Evolutionary conservation across 2,797 vertebrate species (phyloP).

Genomic region (Diplodus sargus): DNA sequence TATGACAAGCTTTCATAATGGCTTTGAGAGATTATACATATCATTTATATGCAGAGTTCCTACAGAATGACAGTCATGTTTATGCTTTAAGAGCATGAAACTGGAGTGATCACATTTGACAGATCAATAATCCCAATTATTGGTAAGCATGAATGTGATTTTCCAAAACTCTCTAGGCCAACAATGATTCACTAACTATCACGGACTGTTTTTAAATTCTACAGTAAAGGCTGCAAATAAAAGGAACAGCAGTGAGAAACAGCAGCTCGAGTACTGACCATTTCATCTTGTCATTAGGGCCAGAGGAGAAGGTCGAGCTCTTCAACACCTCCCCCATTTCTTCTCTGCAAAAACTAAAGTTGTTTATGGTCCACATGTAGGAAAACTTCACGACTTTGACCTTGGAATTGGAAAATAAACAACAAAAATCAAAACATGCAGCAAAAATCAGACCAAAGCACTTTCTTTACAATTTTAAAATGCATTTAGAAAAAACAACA

Average conservation of each 20-base stretch:
- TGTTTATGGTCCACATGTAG: slow-evolving; percentile 99
- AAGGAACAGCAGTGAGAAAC: accelerated
- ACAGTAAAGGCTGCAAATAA: neutral
- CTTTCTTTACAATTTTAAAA: neutral
- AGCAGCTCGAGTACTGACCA: slow-evolving; percentile 85
- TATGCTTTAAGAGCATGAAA: neutral
- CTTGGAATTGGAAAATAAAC: slow-evolving; percentile 76
- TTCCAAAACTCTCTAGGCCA: no score
- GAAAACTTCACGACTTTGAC: slow-evolving; percentile 99
- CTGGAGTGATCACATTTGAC: neutral
- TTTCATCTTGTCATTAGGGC: slow-evolving; percentile 99
- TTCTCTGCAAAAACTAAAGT: slow-evolving; percentile 99
- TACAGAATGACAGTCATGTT: neutral
- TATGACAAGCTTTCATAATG: neutral
- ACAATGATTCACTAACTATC: neutral
- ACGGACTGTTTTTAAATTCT: neutral
- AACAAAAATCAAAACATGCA: slow-evolving; percentile 10
- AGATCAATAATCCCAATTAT: neutral
- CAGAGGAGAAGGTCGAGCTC: slow-evolving; percentile 98
- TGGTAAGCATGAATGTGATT: neutral
- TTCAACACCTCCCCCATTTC: slow-evolving; percentile 99
- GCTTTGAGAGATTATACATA: slow-evolving; percentile 29
- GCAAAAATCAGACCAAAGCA: slow-evolving; percentile 10
- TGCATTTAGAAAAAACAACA: neutral
- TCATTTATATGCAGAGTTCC: slow-evolving; percentile 5